A percentile compares a stretch with the other conserved stretches of the same genome.
These are phyloP conservation scores for Whitmania pigra DNA, from an alignment of 1,140 invertebrate species.

Conservation along the genomic window DNA sequence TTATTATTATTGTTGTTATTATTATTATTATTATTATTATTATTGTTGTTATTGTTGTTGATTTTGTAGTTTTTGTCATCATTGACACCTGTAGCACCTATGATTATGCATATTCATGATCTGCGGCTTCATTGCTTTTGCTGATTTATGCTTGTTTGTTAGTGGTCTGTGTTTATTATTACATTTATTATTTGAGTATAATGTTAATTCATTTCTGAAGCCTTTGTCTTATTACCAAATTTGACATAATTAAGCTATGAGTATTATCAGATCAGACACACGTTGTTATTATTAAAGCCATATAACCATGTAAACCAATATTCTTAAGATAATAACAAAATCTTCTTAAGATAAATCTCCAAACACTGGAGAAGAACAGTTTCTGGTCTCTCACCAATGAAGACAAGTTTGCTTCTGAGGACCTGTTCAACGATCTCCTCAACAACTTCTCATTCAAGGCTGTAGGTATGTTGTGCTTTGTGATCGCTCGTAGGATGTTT, in stretches of 20 bases:
- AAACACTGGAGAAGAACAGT: slow-evolving; percentile 79
- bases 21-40: no score
- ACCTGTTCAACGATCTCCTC: slow-evolving; percentile 69
- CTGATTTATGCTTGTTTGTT: no score
- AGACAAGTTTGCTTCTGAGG: slow-evolving; percentile 65
- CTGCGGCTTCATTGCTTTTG: not conserved
- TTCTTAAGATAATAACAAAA: no score
- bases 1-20: no score
- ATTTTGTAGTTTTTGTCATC: no score
- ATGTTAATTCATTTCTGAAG: not conserved
- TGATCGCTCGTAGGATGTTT: no score
- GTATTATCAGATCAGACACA: no score
- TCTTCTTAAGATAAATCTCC: slow-evolving; percentile 55
- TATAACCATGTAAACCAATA: no score
- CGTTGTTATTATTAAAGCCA: no score
- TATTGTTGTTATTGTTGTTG: not conserved
- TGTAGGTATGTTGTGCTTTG: slow-evolving; percentile 13
- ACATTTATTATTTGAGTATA: not conserved
- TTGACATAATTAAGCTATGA: not conserved
- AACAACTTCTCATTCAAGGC: slow-evolving; percentile 77
- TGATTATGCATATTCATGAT: no score
- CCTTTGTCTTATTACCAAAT: not conserved
- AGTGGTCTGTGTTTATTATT: no score
- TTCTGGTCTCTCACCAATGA: slow-evolving; percentile 90
- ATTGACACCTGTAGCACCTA: no score